Percentiles rank a stretch among this genome's conserved stretches.
These are phyloP conservation scores for Callipepla californica DNA, from an alignment of 2,113 vertebrate genomes.

Conservation along the genomic window DNA sequence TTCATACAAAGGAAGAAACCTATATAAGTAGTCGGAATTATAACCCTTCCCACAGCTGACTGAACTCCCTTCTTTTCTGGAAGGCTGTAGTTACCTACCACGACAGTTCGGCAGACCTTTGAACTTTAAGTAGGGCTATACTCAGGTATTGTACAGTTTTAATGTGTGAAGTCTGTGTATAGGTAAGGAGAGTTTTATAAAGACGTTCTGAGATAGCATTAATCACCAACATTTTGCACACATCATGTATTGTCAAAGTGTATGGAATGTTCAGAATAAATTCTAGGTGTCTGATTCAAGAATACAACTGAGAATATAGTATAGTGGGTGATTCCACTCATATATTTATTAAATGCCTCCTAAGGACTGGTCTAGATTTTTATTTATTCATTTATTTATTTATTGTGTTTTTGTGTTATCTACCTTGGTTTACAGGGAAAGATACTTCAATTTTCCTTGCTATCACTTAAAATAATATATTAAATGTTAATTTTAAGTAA, in stretches of 20 bases:
- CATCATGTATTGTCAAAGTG: neutral
- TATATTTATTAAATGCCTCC: neutral
- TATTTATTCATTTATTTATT: no score
- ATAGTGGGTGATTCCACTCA: neutral
- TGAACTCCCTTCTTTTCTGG: neutral
- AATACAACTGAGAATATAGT: neutral
- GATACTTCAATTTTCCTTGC: neutral
- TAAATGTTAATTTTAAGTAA: neutral
- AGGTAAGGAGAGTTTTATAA: neutral
- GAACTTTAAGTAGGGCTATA: neutral
- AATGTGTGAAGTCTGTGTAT: neutral
- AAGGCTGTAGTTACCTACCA: accelerated
- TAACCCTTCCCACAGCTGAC: neutral
- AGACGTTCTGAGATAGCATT: neutral
- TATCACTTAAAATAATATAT: neutral
- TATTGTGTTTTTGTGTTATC: neutral
- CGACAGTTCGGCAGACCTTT: neutral
- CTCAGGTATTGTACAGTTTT: neutral
- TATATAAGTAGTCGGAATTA: neutral
- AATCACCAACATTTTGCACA: neutral
- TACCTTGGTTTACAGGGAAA: neutral
- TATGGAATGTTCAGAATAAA: neutral
- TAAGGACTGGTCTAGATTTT: neutral
- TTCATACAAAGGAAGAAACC: neutral
- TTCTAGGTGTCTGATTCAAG: neutral